phyloP scores from a whole-genome alignment of 2,113 vertebrate species.

The Bucco capensis region DNA sequence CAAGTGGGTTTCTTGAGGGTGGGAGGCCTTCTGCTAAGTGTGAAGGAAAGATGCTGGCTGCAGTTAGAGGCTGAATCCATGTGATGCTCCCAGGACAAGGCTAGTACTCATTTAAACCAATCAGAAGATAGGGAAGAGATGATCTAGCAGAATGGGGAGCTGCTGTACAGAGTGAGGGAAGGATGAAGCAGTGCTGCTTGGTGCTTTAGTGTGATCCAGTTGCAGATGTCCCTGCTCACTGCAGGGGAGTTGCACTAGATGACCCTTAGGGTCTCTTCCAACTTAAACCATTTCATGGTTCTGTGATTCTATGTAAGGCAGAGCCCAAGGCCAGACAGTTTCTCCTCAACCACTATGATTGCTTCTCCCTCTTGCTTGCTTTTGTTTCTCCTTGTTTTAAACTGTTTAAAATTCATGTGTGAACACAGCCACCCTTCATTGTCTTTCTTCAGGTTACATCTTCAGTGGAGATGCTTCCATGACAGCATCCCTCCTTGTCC shows the following conservation, averaged over 20 bases:
- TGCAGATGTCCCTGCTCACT: too few relatives aligned
- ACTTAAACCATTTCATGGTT: too few relatives aligned
- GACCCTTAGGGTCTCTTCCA: too few relatives aligned
- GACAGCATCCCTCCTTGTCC: not conserved
- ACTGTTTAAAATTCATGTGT: not conserved
- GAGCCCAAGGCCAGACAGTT: not conserved
- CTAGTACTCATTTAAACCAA: not conserved
- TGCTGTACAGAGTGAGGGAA: not conserved
- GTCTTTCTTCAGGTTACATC: not conserved
- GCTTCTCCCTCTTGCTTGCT: not conserved
- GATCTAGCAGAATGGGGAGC: not conserved
- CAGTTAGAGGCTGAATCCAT: not conserved
- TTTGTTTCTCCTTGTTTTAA: not conserved
- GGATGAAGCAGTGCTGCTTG: not conserved
- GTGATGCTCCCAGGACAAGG: not conserved
- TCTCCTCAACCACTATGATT: not conserved
- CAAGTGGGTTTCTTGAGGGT: not conserved
- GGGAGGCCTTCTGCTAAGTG: not conserved
- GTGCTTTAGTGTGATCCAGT: not conserved
- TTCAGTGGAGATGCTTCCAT: not conserved
- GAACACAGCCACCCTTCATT: not conserved
- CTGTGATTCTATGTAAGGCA: not conserved
- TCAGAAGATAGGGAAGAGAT: not conserved
- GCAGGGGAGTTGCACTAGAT: too few relatives aligned
- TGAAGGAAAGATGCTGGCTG: not conserved